Evolutionary conservation across 1,140 invertebrate genomes (phyloP).

Genomic region (Drosophila eugracilis): DNA sequence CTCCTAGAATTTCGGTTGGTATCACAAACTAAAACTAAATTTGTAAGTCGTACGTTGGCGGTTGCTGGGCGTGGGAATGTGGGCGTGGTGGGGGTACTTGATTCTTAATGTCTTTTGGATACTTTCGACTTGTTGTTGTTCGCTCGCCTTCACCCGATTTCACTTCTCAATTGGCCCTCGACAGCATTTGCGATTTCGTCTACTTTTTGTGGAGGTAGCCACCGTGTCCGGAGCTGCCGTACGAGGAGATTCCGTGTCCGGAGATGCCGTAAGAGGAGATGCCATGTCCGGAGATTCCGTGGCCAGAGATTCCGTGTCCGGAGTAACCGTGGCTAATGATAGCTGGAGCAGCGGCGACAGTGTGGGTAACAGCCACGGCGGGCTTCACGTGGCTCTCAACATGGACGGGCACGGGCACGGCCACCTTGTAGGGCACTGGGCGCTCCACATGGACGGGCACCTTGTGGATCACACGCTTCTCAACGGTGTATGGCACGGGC

Average conservation of each 20-base stretch:
- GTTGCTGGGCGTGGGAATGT: constrained; percentile 45
- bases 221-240: constrained; percentile 69
- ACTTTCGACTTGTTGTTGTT: constrained; percentile 58
- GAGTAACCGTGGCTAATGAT: constrained; percentile 50
- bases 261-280: constrained; percentile 39
- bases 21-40: constrained; percentile 83
- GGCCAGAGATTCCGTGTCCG: constrained; percentile 38
- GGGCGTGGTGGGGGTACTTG: constrained; percentile 13
- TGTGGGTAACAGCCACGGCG: constrained; percentile 57
- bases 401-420: constrained; percentile 87
- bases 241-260: constrained; percentile 59
- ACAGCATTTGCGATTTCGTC: constrained; percentile 61
- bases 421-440: constrained; percentile 87
- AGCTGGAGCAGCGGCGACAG: constrained; percentile 56
- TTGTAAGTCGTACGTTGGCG: constrained; percentile 78
- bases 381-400: constrained; percentile 83
- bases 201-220: constrained; percentile 84
- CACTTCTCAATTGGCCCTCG: constrained; percentile 58
- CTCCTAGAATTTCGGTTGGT: constrained; percentile 76
- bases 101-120: constrained; percentile 34
- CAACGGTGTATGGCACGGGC: constrained; percentile 87
- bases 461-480: constrained; percentile 86
- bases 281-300: constrained; percentile 47
- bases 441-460: constrained; percentile 86
- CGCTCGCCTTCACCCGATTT: constrained; percentile 69